Conservation (phyloP, 2,113 vertebrate genomes). For the Bettongia penicillata region DNA sequence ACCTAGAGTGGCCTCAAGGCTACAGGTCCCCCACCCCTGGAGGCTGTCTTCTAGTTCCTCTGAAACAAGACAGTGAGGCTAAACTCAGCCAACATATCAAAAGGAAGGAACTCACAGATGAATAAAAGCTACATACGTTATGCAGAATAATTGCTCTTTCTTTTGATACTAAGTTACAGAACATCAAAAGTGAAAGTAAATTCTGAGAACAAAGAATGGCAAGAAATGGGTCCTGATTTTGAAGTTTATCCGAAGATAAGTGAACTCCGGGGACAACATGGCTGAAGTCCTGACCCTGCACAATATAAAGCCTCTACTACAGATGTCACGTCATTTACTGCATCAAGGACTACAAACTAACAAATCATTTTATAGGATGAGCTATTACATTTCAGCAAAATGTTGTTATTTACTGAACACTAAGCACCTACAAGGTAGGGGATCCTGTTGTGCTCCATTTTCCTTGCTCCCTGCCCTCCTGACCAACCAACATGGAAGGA, state of each 20-base stretch:
- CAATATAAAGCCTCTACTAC: neutral
- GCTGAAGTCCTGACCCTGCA: neutral
- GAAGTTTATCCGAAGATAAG: slow-evolving; percentile 22
- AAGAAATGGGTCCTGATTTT: slow-evolving; percentile 10
- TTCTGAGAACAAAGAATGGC: neutral
- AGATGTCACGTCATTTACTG: slow-evolving; percentile 24
- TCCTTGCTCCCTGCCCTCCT: neutral
- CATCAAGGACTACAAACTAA: neutral
- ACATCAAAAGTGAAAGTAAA: slow-evolving; percentile 26
- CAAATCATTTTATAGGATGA: neutral
- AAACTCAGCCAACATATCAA: neutral
- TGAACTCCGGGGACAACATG: slow-evolving; percentile 16
- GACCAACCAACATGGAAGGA: neutral
- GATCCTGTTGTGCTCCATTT: neutral
- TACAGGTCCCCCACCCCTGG: too few species aligned
- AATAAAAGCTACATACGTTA: slow-evolving; percentile 14
- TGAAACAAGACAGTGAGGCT: slow-evolving; percentile 5
- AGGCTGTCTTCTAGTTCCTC: slow-evolving; percentile 31
- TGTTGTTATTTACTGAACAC: slow-evolving; percentile 7
- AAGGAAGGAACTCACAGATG: neutral
- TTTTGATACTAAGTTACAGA: slow-evolving; percentile 28
- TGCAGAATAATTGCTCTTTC: neutral
- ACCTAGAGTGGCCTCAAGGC: too few species aligned
- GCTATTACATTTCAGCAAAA: slow-evolving; percentile 38
- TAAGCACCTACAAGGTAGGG: neutral